Percentiles rank a stretch among this genome's conserved stretches.
These are phyloP conservation scores for Mormyrus hasselquistii DNA, from an alignment of 2,797 vertebrate genomes.

Conservation along the genomic window DNA sequence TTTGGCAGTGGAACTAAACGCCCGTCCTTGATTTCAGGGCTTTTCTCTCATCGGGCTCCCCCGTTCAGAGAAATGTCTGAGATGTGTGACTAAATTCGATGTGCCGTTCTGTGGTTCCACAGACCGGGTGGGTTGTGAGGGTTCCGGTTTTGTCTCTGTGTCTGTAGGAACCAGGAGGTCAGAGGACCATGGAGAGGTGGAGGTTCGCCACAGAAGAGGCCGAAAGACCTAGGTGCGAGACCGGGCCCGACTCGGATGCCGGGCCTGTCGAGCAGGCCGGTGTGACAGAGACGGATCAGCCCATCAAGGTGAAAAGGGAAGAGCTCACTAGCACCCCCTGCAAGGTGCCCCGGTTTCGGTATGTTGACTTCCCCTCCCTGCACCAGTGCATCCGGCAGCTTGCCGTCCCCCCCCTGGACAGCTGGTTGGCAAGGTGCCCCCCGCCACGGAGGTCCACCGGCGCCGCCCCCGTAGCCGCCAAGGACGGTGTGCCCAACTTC, in stretches of 20 bases:
- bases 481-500: constrained; percentile 44
- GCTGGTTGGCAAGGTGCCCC: constrained; percentile 35
- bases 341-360: constrained; percentile 49
- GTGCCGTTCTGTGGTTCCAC: background rate
- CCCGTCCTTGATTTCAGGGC: background rate
- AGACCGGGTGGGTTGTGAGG: background rate
- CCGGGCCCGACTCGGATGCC: background rate
- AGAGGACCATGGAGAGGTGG: constrained; percentile 35
- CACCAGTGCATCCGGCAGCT: constrained; percentile 50
- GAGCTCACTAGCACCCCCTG: constrained; percentile 36
- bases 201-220: constrained; percentile 20
- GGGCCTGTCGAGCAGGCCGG: constrained; percentile 17
- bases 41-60: background rate
- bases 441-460: constrained; percentile 25
- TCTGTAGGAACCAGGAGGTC: background rate
- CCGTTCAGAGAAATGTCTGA: background rate
- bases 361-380: constrained; percentile 48
- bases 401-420: constrained; percentile 42
- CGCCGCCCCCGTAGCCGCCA: constrained; percentile 25
- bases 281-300: constrained; percentile 22
- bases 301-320: constrained; percentile 30
- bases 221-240: constrained; percentile 23
- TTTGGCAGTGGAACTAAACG: background rate
- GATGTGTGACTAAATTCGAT: background rate
- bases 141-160: background rate